phyloP scores from a whole-genome alignment of 2,797 vertebrate genomes.

The Sphenopsis melanotis region DNA sequence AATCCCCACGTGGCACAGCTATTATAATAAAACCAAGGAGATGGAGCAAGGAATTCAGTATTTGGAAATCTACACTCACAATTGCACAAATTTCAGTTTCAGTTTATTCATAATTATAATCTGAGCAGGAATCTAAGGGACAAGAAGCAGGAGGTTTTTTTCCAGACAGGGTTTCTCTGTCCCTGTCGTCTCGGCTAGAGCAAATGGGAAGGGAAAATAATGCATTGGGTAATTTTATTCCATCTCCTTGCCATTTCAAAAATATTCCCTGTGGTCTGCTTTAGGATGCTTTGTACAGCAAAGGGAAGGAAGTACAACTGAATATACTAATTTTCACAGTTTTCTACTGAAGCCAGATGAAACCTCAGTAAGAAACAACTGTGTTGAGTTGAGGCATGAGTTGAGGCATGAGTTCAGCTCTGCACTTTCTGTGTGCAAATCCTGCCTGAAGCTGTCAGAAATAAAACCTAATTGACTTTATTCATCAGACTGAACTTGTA shows the following conservation, averaged over 20 bases:
- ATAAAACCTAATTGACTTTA: not conserved
- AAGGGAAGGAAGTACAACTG: not conserved
- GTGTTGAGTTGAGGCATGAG: too few relatives aligned
- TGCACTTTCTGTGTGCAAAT: not conserved
- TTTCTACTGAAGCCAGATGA: not conserved
- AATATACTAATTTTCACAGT: not conserved
- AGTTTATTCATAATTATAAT: not conserved
- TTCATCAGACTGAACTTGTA: not conserved
- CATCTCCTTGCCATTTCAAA: not conserved
- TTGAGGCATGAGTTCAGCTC: not conserved
- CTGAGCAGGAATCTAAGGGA: not conserved
- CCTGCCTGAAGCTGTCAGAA: not conserved
- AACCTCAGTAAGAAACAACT: not conserved
- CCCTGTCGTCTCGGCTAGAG: not conserved
- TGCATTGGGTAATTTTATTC: not conserved
- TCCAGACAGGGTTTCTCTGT: not conserved
- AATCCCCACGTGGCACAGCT: accelerated
- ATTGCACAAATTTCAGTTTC: not conserved
- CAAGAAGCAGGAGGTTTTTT: not conserved
- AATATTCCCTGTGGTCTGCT: not conserved
- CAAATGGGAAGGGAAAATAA: not conserved
- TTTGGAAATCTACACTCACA: not conserved
- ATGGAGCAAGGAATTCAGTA: not conserved
- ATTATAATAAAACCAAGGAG: not conserved
- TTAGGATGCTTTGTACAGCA: not conserved